These are phyloP conservation scores for Drosophila lini DNA, from an alignment of 1,140 invertebrate genomes.

Conservation along the genomic window DNA sequence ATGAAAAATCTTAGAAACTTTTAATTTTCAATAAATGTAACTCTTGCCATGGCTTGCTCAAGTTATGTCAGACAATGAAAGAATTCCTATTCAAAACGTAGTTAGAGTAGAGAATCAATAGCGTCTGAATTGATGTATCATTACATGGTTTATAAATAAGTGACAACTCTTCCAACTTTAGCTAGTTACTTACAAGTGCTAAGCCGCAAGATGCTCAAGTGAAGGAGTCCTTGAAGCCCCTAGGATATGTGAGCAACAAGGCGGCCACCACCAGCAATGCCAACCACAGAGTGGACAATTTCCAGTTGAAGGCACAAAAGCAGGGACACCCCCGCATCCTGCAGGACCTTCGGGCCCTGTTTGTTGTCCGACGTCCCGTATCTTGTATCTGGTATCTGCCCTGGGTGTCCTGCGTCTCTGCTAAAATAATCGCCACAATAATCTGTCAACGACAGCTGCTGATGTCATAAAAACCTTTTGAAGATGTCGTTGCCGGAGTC, in stretches of 20 bases:
- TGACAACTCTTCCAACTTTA: slow-evolving; percentile 55
- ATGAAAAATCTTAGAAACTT: not conserved
- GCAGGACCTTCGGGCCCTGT: slow-evolving; percentile 9
- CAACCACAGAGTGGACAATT: slow-evolving; percentile 73
- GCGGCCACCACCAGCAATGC: slow-evolving; percentile 64
- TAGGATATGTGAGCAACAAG: slow-evolving; percentile 57
- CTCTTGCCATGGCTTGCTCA: not conserved
- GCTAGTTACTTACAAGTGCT: slow-evolving; percentile 60
- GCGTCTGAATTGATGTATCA: not conserved
- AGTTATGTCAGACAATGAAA: not conserved
- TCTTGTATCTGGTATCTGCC: slow-evolving; percentile 29
- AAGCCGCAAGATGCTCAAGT: slow-evolving; percentile 61
- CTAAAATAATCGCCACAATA: slow-evolving; percentile 83
- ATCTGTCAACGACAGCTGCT: slow-evolving; percentile 84
- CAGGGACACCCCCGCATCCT: slow-evolving; percentile 18
- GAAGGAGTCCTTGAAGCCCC: slow-evolving; percentile 10
- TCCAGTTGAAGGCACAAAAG: slow-evolving; percentile 77
- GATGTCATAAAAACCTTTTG: slow-evolving; percentile 84
- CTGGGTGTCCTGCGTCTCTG: slow-evolving; percentile 49
- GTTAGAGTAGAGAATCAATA: too few species aligned
- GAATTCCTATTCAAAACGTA: not conserved
- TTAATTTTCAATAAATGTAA: not conserved
- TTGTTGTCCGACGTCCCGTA: slow-evolving; percentile 26
- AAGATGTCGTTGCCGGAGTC: slow-evolving; percentile 72
- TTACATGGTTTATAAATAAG: slow-evolving; percentile 21